These are phyloP conservation scores for Nemapogon koenigi DNA, from an alignment of 2,888 invertebrate species.

Conservation along the genomic window DNA sequence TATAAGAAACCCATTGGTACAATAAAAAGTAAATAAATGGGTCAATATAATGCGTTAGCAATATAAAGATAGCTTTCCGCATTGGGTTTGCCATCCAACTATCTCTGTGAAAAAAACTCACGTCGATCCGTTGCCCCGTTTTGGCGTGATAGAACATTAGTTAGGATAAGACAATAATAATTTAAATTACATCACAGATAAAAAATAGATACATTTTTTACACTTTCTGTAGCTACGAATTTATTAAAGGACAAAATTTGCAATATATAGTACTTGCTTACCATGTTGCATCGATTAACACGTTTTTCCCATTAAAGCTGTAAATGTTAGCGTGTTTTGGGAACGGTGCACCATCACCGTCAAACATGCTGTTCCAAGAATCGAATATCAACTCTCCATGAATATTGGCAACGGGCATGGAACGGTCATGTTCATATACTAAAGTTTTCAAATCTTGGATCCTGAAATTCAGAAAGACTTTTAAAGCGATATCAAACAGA, in stretches of 20 bases:
- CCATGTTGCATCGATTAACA: constrained; percentile 37
- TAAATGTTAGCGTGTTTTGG: constrained; percentile 25
- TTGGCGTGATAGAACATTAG: no score
- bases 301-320: constrained; percentile 38
- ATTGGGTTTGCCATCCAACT: no score
- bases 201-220: background rate
- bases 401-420: constrained; percentile 33
- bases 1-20: no score
- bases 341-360: constrained; percentile 29
- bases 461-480: no score
- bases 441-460: constrained; percentile 25
- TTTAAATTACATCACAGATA: no score
- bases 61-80: no score
- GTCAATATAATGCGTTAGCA: no score
- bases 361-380: constrained; percentile 40
- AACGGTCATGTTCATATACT: constrained; percentile 22
- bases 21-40: no score
- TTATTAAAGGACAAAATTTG: constrained; percentile 8
- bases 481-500: no score
- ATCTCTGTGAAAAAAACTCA: no score
- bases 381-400: constrained; percentile 31
- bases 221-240: background rate
- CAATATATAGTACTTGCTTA: constrained; percentile 22
- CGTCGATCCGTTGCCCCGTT: no score
- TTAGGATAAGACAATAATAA: no score